These are phyloP conservation scores for Thamnophis elegans DNA, from an alignment of 2,797 vertebrate genomes.

Conservation along the genomic window DNA sequence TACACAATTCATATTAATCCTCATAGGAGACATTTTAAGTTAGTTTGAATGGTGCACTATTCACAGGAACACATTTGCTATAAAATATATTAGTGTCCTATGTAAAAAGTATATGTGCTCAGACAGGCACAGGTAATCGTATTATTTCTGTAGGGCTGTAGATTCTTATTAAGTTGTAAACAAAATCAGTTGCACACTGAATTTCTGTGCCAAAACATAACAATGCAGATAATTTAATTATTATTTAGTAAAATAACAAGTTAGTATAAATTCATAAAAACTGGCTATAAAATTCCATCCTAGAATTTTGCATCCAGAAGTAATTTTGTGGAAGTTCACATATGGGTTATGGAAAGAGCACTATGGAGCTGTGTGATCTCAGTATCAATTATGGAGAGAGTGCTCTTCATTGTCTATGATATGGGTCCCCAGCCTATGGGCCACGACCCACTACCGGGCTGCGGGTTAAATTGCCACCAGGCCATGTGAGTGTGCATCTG, in stretches of 20 bases:
- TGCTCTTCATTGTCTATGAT: neutral
- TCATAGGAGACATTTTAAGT: neutral
- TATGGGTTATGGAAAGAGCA: neutral
- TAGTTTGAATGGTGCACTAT: neutral
- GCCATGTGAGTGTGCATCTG: too few relatives aligned
- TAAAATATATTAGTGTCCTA: neutral
- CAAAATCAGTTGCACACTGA: neutral
- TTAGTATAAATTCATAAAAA: neutral
- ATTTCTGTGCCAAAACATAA: neutral
- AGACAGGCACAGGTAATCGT: neutral
- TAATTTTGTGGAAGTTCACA: neutral
- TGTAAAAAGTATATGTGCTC: neutral
- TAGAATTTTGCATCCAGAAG: neutral
- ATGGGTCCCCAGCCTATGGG: neutral
- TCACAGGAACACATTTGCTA: neutral
- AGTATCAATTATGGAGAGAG: neutral
- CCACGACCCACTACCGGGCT: too few relatives aligned
- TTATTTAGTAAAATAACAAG: neutral
- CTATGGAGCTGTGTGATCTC: neutral
- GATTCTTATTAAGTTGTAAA: neutral
- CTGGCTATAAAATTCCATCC: neutral
- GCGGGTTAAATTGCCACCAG: too few relatives aligned
- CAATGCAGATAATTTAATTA: neutral
- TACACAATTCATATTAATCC: neutral
- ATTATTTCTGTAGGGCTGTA: neutral